Evolutionary conservation across 1,140 invertebrate species (phyloP), one percentile per base, ranked within the genome.

Genomic region (Rhizoglyphus robini): DNA sequence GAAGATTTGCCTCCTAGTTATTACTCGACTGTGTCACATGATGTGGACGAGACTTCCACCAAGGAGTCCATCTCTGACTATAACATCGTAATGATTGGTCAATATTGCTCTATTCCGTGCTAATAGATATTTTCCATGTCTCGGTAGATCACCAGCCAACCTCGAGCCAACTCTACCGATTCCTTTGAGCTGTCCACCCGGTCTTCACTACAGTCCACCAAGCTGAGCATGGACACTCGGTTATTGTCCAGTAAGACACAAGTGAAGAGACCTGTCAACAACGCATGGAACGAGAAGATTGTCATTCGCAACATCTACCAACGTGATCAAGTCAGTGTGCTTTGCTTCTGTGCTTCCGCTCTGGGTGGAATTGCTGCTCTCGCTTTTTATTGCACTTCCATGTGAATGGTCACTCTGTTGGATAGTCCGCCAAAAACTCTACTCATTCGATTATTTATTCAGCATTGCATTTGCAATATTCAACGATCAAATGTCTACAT

Each of bases 201-300:
- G 11, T 60, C 58, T 20, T 60, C 58, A 60, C 15, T 60, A 23
- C 58, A 60, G 29, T 60, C 58, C 11, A 3, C 58, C 2, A 29
- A 60, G 36, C 29, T 60, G 27, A 32, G 58, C 15, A 3, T 32
- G 1, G 58, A 60, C 13, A 32, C 30, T 29, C 2, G 8, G 15
- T 32, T 60, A 46, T n/a, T 29, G 15, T 29, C 58, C 23, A 2
- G 27, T n/a, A 32, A n/a, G 15, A 32, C 15, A 8, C 3, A 3
- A 2, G 57, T 5, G 4, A 49, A 51, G 29, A 15, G 15, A 23
- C 30, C 30, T 11, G 29, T 60, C 2, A 34, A n/a, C 23, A 46
- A 34, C 36, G 58, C 58, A 34, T 60, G 58, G 58, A 60, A 60
- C 36, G 58, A 60, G 30, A 60, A 60, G 15, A 60, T 60, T 34